Base-by-base conservation (phyloP, 2,113 vertebrate genomes). In the Paratilapia polleni region DNA sequence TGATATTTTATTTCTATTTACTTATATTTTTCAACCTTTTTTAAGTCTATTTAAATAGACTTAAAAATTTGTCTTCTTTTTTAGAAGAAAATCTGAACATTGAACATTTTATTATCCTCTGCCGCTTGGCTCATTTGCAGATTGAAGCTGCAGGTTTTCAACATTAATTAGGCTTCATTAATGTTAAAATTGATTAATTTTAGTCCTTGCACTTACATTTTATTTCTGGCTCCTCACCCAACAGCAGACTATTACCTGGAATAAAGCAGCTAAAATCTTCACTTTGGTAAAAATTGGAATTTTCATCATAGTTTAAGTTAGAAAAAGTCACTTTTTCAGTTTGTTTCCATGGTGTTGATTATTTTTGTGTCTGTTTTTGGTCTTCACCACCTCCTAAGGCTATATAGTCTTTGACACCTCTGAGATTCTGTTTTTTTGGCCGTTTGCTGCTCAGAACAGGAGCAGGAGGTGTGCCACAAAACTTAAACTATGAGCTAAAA, bases 131-230 rank as follows among this genome's bases (percentile, higher is more conserved):
- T 20, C 26, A 17, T 73, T 54, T 73, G 47, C 47, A 73, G 3
- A 52, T 52, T 73, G 47, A 52, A 73, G 47, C 68, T 52, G 47
- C 68, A 52, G 11, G 28, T 73, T 73, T 49, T 54, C 47, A 31
- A 26, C 68, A 52, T 73, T 73, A 73, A 73, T 73, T 54, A 54
- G 20, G 9, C 68, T 73, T 73, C 68, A 73, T 54, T 73, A 73
- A 73, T 54, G 47, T 73, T 73, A 73, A 73, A 54, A 11, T 11
- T 54, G 52, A 73, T 73, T 73, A 54, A 73, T 73, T 73, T 70
- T 73, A 73, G 26, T 34, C 26, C 66, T 70, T 70, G 66, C 43
- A 52, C 43, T 70, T 70, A 70, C 17, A 70, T 54, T 73, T 73
- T 54, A 73, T 26, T 54, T 54, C 68, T 73, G 31, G 68, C 26